These are phyloP conservation scores for Nomia melanderi DNA, from an alignment of 1,140 invertebrate genomes.

Conservation along the genomic window DNA sequence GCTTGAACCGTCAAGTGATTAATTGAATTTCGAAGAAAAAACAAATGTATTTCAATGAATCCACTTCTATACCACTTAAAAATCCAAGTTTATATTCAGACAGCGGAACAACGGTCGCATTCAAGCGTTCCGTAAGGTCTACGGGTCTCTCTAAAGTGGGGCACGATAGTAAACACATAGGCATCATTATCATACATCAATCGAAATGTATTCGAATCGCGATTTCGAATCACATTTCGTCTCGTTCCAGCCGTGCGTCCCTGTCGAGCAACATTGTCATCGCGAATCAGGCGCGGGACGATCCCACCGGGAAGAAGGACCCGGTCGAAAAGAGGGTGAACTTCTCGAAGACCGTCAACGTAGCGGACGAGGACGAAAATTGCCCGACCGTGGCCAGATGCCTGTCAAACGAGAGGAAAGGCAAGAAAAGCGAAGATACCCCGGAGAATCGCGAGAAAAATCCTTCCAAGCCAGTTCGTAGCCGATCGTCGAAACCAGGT, in stretches of 20 bases:
- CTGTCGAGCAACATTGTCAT: neutral
- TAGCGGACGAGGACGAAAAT: neutral
- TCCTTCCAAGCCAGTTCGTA: neutral
- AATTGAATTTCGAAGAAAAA: too few species aligned
- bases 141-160: neutral
- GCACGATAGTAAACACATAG: neutral
- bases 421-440: neutral
- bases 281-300: neutral
- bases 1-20: too few species aligned
- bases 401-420: neutral
- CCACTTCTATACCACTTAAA: too few species aligned
- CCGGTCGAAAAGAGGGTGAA: neutral
- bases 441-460: neutral
- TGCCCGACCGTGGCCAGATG: neutral
- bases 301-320: neutral
- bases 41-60: too few species aligned
- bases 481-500: constrained; percentile 15
- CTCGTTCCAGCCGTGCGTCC: neutral
- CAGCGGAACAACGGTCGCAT: neutral
- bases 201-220: neutral
- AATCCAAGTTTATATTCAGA: neutral
- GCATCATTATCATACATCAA: neutral
- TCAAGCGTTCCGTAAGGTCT: neutral
- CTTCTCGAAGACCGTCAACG: neutral
- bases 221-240: neutral